A percentile compares a stretch with the other conserved stretches of the same genome.
Conservation (phyloP, 2,888 invertebrate species). For the Phragmatobia fuliginosa region DNA sequence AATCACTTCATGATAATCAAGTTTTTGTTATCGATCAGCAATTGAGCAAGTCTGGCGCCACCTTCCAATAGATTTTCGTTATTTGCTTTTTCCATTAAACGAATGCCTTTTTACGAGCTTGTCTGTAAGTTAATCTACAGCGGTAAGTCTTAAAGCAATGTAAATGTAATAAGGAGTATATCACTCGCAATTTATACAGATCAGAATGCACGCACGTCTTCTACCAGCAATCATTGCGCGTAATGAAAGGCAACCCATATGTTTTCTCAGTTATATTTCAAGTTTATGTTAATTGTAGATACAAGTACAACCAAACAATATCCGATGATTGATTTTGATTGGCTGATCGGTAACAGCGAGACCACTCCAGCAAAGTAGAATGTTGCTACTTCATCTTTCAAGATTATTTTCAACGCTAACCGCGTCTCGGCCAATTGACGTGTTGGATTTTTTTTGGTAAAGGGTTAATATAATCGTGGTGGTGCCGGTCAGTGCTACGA, state of each 20-base stretch:
- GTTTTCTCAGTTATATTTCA: conserved; percentile 67
- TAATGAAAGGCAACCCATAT: conserved; percentile 40
- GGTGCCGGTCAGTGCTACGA: conserved; percentile 55
- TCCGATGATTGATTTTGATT: conserved; percentile 87
- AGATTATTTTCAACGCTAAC: conserved; percentile 67
- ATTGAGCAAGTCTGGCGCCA: conserved; percentile 2
- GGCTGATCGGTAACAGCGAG: conserved; percentile 84
- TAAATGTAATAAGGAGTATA: conserved; percentile 23
- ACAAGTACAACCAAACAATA: conserved; percentile 85
- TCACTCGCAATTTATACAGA: conserved; percentile 31
- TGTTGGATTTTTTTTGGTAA: conserved; percentile 70
- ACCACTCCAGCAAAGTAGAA: conserved; percentile 76
- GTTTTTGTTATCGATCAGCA: not conserved
- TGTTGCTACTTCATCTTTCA: conserved; percentile 70
- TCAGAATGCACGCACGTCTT: conserved; percentile 39
- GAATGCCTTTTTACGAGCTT: conserved; percentile 30
- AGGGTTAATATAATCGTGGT: conserved; percentile 57
- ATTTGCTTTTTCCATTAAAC: conserved; percentile 13
- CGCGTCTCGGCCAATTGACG: conserved; percentile 59
- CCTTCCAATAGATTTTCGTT: conserved; percentile 1
- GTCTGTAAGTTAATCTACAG: conserved; percentile 23
- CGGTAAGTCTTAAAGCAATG: conserved; percentile 9
- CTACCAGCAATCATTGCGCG: conserved; percentile 33
- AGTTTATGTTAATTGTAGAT: conserved; percentile 85
- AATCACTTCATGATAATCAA: not conserved